Conservation (phyloP, 2,113 vertebrate genomes). For the Turnix velox region DNA sequence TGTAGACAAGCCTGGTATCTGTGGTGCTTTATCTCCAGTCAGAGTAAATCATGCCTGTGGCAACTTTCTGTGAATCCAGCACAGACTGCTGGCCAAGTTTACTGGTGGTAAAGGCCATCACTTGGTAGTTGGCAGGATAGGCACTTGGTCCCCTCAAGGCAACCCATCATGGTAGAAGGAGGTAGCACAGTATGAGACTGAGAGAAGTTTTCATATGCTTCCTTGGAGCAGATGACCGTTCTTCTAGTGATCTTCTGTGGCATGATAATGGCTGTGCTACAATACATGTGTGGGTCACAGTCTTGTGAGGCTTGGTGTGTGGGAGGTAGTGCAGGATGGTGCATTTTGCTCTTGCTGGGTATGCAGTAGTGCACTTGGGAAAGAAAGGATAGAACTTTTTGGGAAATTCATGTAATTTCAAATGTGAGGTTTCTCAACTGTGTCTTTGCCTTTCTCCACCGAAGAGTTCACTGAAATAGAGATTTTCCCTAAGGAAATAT, state of each 20-base stretch:
- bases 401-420: neutral
- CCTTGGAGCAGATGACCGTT: neutral
- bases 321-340: neutral
- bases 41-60: neutral
- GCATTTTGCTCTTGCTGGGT: neutral
- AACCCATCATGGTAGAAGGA: neutral
- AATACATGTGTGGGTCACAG: neutral
- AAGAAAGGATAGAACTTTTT: neutral
- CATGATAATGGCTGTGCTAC: neutral
- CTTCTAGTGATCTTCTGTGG: neutral
- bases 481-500: neutral
- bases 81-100: neutral
- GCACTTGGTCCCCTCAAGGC: neutral
- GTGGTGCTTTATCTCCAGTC: neutral
- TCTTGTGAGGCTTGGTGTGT: rapidly evolving
- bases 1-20: neutral
- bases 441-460: neutral
- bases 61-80: neutral
- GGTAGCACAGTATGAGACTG: neutral
- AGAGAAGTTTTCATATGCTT: neutral
- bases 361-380: neutral
- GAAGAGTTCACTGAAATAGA: neutral
- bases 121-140: neutral
- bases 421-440: neutral
- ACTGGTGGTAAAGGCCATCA: neutral